Base-by-base conservation (phyloP, 30 jellyfish, hydroid and myxozoan species). In the Aurelia coerulea region DNA sequence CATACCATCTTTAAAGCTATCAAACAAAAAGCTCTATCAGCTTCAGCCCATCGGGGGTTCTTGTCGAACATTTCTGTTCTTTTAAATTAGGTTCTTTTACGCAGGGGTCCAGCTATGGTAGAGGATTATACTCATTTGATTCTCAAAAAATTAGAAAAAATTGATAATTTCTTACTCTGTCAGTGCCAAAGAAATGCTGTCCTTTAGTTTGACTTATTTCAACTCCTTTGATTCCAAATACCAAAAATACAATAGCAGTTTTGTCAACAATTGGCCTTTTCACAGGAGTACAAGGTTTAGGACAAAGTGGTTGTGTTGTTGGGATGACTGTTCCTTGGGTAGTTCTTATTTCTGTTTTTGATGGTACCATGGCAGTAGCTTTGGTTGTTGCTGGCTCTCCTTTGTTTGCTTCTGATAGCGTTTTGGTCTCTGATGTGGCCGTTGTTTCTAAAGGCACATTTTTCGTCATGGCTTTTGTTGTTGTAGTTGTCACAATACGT, bases 201-300 rank as follows among this genome's bases (percentile, higher is more conserved):
- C 95, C 95, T 2, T 65, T 86, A 39, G 31, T 56, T 17, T 68
- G 17, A 29, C 80, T 76, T 41, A 37, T 78, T 16, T 76, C 78
- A 34, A 86, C 90, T 34, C 95, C 95, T 62, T 86, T 86, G 62
- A 86, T 62, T 16, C 95, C 95, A 60, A 86, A 86, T 12, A 86
- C 95, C 37, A 86, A 63, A 58, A 76, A 75, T 2, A 86, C 95
- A 18, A 86, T 68, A 6, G 95, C 95, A 15, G 87, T 76, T n/a
- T 65, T 86, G 49, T 86, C 90, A 65, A 86, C 77, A 16, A 86
- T 65, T 54, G 95, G 95, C 65, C 95, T 68, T 67, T 76, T 68
- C 37, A 69, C 95, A 10, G 95, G 95, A 9, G 85, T 76, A 78
- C 95, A 86, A n/a, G 93, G 93, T 52, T 84, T 84, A 11, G 93